phyloP scores from a whole-genome alignment of 2,797 vertebrate genomes.

The Protonibea diacanthus region DNA sequence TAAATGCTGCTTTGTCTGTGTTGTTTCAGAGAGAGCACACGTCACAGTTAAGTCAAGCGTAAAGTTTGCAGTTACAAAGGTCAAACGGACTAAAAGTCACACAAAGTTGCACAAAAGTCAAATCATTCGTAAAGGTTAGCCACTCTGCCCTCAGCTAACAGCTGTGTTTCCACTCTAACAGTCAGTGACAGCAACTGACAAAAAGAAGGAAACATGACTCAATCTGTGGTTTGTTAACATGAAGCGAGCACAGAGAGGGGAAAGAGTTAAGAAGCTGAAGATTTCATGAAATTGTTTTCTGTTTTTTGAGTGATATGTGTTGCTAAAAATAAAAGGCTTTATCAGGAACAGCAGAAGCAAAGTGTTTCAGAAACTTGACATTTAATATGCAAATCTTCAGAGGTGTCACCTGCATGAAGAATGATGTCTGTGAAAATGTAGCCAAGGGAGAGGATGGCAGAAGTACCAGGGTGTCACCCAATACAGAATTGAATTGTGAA shows the following conservation, averaged over 20 bases:
- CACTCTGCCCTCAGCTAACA: background rate
- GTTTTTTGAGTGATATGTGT: background rate
- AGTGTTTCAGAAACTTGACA: too few species aligned
- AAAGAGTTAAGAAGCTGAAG: background rate
- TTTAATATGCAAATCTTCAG: too few species aligned
- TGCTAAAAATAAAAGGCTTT: background rate
- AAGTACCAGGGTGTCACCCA: too few species aligned
- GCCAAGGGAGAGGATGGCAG: too few species aligned
- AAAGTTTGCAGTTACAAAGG: background rate
- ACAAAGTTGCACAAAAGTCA: background rate
- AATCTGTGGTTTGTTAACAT: background rate
- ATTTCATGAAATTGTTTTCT: background rate
- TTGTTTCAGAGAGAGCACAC: background rate
- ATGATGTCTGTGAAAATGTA: too few species aligned
- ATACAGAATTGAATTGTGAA: too few species aligned
- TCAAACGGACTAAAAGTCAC: background rate
- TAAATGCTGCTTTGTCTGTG: background rate
- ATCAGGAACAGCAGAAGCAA: too few species aligned
- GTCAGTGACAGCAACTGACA: constrained; percentile 19
- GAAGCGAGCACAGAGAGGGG: background rate
- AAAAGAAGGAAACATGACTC: constrained; percentile 23
- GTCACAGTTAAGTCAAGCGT: too few species aligned
- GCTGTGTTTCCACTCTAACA: constrained; percentile 41
- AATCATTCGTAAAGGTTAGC: background rate
- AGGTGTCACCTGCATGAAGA: too few species aligned